Evolutionary conservation across 2,797 vertebrate species (phyloP), one percentile per base, ranked within the genome.

Genomic region (Channallabes apus): DNA sequence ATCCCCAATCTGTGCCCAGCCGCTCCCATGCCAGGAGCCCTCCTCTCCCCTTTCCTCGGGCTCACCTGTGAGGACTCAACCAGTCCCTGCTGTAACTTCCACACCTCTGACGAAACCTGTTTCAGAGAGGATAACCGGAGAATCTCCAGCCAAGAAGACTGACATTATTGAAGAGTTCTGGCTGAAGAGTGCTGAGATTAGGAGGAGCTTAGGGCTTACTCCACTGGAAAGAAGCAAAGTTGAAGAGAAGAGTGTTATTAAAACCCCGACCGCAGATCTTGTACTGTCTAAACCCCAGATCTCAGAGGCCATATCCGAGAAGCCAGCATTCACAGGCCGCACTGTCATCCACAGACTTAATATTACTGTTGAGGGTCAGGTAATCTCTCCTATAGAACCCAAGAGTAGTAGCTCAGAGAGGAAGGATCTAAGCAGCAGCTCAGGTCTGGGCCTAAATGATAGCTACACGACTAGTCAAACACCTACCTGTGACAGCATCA

Each of bases 81-180:
- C 97, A 0, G 88, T 94, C 58, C 95, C 97, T 1, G 95, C 93
- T 0, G 94, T 97, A 90, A 95, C 96, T 0, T 98, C 98, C 29
- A 98, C 97, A 6, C 97, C 98, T 0, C 83, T 96, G 73, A 68
- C 91, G 83, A 94, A 95, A 78, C 71, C 94, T 0, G 89, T 91
- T 20, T 76, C 89, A 7, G 94, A 96, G 86, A 91, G 65, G 59
- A 90, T 85, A 84, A 87, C 88, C 0, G 78, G 87, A 0, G 90
- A 95, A 68, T 77, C 88, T n/a, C 93, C 92, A 0, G 90, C 95
- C 20, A 97, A 96, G 85, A 95, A 96, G 85, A 94, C 94, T 0
- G 97, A 98, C 82, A 95, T 99, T 3, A 98, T 98, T 4, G 97
- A 98, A 51, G 98, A 99, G 85, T 99, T 99, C 86, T 99, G 98